Evolutionary conservation across 2,797 vertebrate species (phyloP).

Genomic region (Rhinogobio ventralis): DNA sequence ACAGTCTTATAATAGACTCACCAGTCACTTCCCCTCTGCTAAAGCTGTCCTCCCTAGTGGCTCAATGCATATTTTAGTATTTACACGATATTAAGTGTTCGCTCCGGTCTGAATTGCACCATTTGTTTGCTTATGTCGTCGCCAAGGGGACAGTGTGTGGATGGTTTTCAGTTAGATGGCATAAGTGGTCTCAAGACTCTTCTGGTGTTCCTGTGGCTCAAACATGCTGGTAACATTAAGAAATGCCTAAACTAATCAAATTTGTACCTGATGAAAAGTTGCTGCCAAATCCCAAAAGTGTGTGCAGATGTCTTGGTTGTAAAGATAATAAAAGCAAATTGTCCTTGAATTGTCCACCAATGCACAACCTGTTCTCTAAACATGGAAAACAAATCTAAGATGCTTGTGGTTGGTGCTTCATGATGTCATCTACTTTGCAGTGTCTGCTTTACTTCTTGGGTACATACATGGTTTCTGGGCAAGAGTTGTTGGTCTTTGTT

Average conservation of each 20-base stretch:
- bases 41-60: slow-evolving; percentile 75
- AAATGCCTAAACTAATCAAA: neutral
- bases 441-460: neutral
- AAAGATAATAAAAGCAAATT: neutral
- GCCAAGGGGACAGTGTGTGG: slow-evolving; percentile 72
- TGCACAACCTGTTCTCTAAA: slow-evolving; percentile 3
- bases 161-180: slow-evolving; percentile 69
- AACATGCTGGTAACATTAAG: slow-evolving; percentile 6
- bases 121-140: slow-evolving; percentile 81
- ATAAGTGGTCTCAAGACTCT: slow-evolving; percentile 53
- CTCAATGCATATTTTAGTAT: slow-evolving; percentile 78
- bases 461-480: neutral
- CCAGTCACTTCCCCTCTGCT: slow-evolving; percentile 71
- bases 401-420: slow-evolving; percentile 36
- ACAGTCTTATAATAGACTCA: slow-evolving; percentile 75
- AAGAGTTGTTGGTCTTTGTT: slow-evolving; percentile 38
- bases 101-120: slow-evolving; percentile 70
- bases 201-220: slow-evolving; percentile 21
- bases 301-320: neutral
- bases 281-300: neutral
- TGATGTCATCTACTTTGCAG: slow-evolving; percentile 44
- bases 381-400: slow-evolving; percentile 11
- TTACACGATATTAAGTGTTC: slow-evolving; percentile 81
- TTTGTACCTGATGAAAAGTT: neutral
- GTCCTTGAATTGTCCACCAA: slow-evolving; percentile 35